Percentiles rank a stretch among this genome's conserved stretches.
phyloP scores from a whole-genome alignment of 2,888 invertebrate genomes.

The Mythimna impura region DNA sequence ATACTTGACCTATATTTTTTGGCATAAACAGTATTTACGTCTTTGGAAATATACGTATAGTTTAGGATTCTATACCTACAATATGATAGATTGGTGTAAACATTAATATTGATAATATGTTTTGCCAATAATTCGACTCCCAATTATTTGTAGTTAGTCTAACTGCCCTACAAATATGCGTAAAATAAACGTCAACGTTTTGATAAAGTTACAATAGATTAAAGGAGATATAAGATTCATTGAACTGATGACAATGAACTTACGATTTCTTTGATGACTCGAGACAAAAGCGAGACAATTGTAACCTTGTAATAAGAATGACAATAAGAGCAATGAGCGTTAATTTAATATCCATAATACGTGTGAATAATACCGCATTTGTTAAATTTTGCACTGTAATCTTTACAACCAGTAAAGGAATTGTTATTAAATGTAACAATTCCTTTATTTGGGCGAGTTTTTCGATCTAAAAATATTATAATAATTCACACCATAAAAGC shows the following conservation, averaged over 20 bases:
- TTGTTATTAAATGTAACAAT: too few species aligned
- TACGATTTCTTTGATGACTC: slow-evolving; percentile 12
- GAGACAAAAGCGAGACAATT: slow-evolving; percentile 20
- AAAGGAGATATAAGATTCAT: slow-evolving; percentile 3
- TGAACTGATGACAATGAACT: slow-evolving; percentile 3
- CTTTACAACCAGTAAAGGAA: not conserved
- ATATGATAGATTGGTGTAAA: not conserved
- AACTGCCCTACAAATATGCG: not conserved
- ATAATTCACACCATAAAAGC: not conserved
- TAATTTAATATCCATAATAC: not conserved
- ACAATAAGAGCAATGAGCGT: not conserved
- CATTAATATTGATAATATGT: slow-evolving; percentile 12
- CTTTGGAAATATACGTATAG: slow-evolving; percentile 4
- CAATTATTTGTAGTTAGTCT: not conserved
- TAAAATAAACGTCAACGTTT: not conserved
- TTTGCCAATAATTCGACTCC: not conserved
- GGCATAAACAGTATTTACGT: slow-evolving; percentile 30
- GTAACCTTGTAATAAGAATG: not conserved
- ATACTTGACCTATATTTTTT: slow-evolving; percentile 52
- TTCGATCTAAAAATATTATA: not conserved
- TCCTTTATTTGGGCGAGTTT: too few species aligned
- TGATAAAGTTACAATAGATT: slow-evolving; percentile 1
- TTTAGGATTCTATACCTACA: not conserved
- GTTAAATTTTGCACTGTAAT: not conserved
- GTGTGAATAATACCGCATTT: not conserved